Conservation (phyloP, 2,888 invertebrate genomes). For the Argyra leucocephala region DNA sequence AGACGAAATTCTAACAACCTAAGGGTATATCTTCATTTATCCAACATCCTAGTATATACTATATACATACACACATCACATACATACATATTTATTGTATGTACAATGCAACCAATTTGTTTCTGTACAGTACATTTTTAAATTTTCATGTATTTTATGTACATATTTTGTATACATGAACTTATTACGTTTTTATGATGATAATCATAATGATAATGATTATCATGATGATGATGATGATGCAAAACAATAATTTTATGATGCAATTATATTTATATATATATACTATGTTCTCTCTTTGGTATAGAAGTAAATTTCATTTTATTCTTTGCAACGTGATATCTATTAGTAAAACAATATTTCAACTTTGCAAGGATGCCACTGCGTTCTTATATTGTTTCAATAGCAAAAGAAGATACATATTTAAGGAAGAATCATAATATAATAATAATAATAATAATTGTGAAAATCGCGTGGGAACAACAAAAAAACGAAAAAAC, state of each 20-base stretch:
- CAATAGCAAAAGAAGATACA: not conserved
- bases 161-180: not conserved
- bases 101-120: not conserved
- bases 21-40: too few relatives aligned
- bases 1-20: too few relatives aligned
- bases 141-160: too few relatives aligned
- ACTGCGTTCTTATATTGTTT: not conserved
- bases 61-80: not conserved
- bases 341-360: not conserved
- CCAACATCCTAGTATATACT: too few relatives aligned
- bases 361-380: not conserved
- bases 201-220: too few relatives aligned
- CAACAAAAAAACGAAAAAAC: not conserved
- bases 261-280: not conserved
- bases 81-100: not conserved
- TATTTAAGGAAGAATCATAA: not conserved
- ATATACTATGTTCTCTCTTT: not conserved
- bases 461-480: not conserved
- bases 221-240: not conserved
- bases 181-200: not conserved
- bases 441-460: not conserved
- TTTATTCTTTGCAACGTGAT: not conserved
- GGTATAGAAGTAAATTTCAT: not conserved
- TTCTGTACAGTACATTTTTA: too few relatives aligned
- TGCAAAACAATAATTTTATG: not conserved